Base-by-base conservation (phyloP, 2,113 vertebrate species). In the Neodon shergylaensis region DNA sequence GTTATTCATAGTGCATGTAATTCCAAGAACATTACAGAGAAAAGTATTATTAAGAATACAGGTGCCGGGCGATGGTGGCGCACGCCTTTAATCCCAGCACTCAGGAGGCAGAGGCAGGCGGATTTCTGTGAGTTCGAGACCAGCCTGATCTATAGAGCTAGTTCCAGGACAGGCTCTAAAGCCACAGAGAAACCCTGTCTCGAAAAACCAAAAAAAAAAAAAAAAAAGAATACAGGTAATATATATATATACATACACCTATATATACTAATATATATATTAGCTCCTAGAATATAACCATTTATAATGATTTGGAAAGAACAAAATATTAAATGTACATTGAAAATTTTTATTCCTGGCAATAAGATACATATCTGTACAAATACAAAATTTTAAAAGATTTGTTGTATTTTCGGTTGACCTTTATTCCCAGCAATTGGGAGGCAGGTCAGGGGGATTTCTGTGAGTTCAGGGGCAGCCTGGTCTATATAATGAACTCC, bases 281-380 rank as follows among this genome's bases (percentile, higher is more conserved):
- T 95, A 52, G 8, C 85, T 88, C 88, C 77, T 88, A 78, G 96
- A 42, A 81, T 28, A 72, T 33, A 58, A 94, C 26, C 90, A 54
- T 73, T 66, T 86, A 87, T 42, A 91, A 84, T 28, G 10, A 78
- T 54, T 83, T 78, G 28, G 49, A 73, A 82, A 44, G 17, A 92
- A 61, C 49, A n/a, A 77, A 92, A 44, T 28, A 90, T 77, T 94
- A 95, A 93, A 84, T 58, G 9, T 17, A 47, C 36, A 89, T 54
- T 36, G 47, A 70, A 72, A 88, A 22, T 49, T 58, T 81, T 44
- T 52, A 14, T 76, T 70, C 44, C 73, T 91, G 58, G 68, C 58
- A 92, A 88, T 0, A 85, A 66, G 61, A 74, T 33, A 88, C 77
- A 85, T 14, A 94, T 22, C 22, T 76, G 54, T 61, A 87, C 4